Conservation (phyloP, 2,797 vertebrate species). For the Esox masquinongy region DNA sequence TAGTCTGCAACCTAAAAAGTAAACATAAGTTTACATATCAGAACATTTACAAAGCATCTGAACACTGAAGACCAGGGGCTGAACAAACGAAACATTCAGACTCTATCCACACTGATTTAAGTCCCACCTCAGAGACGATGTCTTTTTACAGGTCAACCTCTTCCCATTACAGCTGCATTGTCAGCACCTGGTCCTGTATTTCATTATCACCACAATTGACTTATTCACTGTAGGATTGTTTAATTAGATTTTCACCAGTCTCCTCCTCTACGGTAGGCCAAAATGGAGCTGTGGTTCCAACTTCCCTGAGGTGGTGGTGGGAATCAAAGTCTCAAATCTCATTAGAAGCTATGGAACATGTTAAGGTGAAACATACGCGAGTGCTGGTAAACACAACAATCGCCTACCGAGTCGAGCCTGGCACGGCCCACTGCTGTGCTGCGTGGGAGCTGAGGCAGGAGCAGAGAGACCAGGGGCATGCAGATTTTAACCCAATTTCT, state of each 20-base stretch:
- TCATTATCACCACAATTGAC: slow-evolving; percentile 58
- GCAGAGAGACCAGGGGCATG: slow-evolving; percentile 45
- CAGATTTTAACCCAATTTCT: slow-evolving; percentile 56
- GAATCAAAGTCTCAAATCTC: slow-evolving; percentile 65
- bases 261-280: slow-evolving; percentile 29
- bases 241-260: slow-evolving; percentile 53
- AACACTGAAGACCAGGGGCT: not conserved
- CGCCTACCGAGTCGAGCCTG: slow-evolving; percentile 37
- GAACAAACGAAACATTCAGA: not conserved
- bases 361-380: slow-evolving; percentile 43
- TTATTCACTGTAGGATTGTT: slow-evolving; percentile 39
- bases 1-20: too few relatives aligned
- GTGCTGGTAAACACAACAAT: slow-evolving; percentile 54
- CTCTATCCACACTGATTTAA: not conserved
- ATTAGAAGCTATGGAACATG: slow-evolving; percentile 60
- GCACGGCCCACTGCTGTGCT: slow-evolving; percentile 32
- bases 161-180: slow-evolving; percentile 15
- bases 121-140: not conserved
- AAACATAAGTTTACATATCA: not conserved
- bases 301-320: slow-evolving; percentile 34
- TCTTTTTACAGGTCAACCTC: not conserved
- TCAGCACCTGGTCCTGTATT: slow-evolving; percentile 38
- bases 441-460: slow-evolving; percentile 16
- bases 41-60: not conserved
- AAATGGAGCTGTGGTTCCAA: not conserved